Evolutionary conservation across 1,140 invertebrate species (phyloP).

Genomic region (Macrosteles quadrilineatus): DNA sequence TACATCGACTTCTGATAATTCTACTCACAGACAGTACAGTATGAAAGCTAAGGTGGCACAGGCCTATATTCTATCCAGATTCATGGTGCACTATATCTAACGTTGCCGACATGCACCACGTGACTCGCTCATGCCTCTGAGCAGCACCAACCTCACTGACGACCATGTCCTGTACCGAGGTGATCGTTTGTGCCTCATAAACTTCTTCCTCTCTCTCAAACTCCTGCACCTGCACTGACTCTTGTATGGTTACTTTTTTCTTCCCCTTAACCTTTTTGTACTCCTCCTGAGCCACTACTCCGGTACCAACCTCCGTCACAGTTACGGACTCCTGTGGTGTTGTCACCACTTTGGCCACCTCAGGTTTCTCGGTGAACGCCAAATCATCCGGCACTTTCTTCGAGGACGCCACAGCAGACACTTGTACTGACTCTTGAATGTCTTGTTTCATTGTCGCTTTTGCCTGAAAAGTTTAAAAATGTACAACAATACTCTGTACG

Average conservation of each 20-base stretch:
- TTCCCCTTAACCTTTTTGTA: conserved; percentile 32
- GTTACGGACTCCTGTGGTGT: conserved; percentile 48
- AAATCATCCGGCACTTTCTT: conserved; percentile 61
- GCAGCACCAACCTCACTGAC: conserved; percentile 30
- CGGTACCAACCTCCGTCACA: conserved; percentile 52
- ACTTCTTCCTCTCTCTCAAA: conserved; percentile 3
- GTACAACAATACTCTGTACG: no score
- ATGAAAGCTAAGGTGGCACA: no score
- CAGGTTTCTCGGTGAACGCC: conserved; percentile 47
- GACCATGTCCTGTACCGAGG: conserved; percentile 31
- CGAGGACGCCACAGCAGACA: conserved; percentile 61
- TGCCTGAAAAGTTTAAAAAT: conserved; percentile 29
- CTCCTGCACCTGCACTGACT: conserved; percentile 30
- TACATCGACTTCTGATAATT: no score
- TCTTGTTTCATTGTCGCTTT: conserved; percentile 36
- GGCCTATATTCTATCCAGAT: no score
- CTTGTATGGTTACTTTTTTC: conserved; percentile 31
- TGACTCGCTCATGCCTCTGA: background rate
- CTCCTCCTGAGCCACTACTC: conserved; percentile 40
- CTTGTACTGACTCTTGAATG: conserved; percentile 58
- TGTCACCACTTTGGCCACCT: conserved; percentile 34
- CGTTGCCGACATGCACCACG: no score
- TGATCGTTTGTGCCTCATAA: conserved; percentile 4
- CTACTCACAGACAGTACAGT: no score
- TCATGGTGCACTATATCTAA: no score